These are phyloP conservation scores for Ciconia nigra DNA, from an alignment of 2,797 vertebrate species.

Conservation along the genomic window DNA sequence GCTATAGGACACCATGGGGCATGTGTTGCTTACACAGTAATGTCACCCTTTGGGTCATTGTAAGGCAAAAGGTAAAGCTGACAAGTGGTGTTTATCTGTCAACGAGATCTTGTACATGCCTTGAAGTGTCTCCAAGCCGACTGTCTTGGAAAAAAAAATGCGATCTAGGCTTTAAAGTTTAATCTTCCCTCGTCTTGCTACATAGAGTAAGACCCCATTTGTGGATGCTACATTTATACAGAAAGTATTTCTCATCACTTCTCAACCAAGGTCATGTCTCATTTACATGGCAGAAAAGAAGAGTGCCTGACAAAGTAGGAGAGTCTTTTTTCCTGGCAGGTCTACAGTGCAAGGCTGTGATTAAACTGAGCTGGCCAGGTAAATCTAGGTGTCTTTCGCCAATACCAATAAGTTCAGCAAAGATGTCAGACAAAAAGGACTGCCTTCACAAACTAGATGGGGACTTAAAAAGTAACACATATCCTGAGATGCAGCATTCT, in stretches of 20 bases:
- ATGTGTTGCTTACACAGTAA: conserved; percentile 67
- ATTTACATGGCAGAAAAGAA: not conserved
- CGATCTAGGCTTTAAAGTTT: conserved; percentile 8
- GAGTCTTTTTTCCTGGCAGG: not conserved
- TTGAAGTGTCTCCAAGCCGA: conserved; percentile 56
- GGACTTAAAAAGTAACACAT: not conserved
- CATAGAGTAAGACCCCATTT: conserved; percentile 53
- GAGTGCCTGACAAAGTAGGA: not conserved
- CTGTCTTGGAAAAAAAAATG: conserved; percentile 2
- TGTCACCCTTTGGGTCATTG: conserved; percentile 58
- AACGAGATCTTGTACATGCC: conserved; percentile 49
- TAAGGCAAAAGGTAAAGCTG: conserved; percentile 57
- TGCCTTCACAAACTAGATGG: not conserved
- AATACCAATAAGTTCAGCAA: not conserved
- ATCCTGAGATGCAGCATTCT: not conserved
- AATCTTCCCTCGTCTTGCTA: conserved; percentile 25
- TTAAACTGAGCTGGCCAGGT: not conserved
- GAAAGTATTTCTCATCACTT: conserved; percentile 25
- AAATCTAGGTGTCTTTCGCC: not conserved
- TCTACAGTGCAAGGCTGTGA: not conserved
- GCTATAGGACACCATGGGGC: conserved; percentile 60
- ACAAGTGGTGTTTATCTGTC: conserved; percentile 66
- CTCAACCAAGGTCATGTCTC: conserved; percentile 26
- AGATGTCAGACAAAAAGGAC: not conserved
- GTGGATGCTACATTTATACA: conserved; percentile 13